Evolutionary conservation across 2,888 invertebrate species (phyloP).

Genomic region (Phyto melanocephala): DNA sequence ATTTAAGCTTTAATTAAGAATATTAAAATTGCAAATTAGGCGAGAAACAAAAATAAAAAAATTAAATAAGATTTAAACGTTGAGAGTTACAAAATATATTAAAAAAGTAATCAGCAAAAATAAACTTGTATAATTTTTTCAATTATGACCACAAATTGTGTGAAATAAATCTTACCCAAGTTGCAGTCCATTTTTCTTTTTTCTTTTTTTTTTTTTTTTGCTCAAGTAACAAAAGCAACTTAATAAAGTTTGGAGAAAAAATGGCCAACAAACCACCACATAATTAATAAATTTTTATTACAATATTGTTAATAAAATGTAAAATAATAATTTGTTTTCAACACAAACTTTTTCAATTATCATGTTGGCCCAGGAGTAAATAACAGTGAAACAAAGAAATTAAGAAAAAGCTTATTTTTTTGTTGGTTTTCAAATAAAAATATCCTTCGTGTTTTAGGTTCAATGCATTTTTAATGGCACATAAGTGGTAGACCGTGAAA

Average conservation of each 20-base stretch:
- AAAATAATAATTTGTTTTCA: constrained; percentile 37
- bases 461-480: constrained; percentile 60
- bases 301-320: constrained; percentile 49
- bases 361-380: neutral
- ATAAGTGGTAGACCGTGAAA: constrained; percentile 59
- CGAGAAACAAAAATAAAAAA: neutral
- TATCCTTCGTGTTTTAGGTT: constrained; percentile 42
- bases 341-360: constrained; percentile 61
- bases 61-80: constrained; percentile 24
- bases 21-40: constrained; percentile 57
- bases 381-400: constrained; percentile 21
- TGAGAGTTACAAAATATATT: neutral
- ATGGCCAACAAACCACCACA: constrained; percentile 6
- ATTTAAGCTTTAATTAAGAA: constrained; percentile 57
- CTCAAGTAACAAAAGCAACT: neutral
- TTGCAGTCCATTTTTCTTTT: neutral
- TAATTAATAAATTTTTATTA: constrained; percentile 60
- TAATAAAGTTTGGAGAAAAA: constrained; percentile 22
- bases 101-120: neutral
- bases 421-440: neutral
- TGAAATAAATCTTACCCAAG: constrained; percentile 28
- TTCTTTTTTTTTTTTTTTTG: neutral
- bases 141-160: constrained; percentile 51
- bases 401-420: neutral
- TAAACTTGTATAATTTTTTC: constrained; percentile 40